A percentile compares a stretch with the other conserved stretches of the same genome.
These are phyloP conservation scores for Pristionchus entomophagus DNA, from an alignment of 2,888 invertebrate species.

Conservation along the genomic window DNA sequence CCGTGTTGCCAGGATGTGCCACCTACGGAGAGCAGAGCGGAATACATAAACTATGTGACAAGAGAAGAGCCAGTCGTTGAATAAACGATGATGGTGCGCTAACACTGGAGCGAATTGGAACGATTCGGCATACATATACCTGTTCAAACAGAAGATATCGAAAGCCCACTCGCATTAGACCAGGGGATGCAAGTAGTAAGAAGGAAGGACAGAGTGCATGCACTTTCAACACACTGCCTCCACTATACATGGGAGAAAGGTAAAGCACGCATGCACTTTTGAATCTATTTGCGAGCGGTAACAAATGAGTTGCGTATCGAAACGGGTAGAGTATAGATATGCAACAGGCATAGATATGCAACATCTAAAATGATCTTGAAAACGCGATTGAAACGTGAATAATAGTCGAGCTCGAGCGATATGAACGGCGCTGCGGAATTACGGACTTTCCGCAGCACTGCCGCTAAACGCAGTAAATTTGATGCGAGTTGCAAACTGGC, in stretches of 20 bases:
- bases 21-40: background rate
- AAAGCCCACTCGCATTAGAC: background rate
- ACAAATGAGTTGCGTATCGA: background rate
- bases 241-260: no score
- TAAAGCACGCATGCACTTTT: background rate
- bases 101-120: background rate
- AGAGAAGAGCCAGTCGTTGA: background rate
- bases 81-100: slow-evolving; percentile 7
- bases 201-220: background rate
- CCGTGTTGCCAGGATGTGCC: slow-evolving; percentile 18
- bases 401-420: background rate
- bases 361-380: background rate
- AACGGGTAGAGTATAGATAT: background rate
- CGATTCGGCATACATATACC: background rate
- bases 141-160: background rate
- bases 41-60: slow-evolving; percentile 41
- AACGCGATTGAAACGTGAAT: background rate
- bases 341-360: background rate
- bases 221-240: background rate
- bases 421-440: background rate
- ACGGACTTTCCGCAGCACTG: background rate
- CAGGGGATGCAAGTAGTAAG: background rate
- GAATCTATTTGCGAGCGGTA: background rate
- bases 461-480: background rate
- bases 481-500: background rate